Evolutionary conservation across 2,797 vertebrate species (phyloP).

Genomic region (Acanthornis magna): DNA sequence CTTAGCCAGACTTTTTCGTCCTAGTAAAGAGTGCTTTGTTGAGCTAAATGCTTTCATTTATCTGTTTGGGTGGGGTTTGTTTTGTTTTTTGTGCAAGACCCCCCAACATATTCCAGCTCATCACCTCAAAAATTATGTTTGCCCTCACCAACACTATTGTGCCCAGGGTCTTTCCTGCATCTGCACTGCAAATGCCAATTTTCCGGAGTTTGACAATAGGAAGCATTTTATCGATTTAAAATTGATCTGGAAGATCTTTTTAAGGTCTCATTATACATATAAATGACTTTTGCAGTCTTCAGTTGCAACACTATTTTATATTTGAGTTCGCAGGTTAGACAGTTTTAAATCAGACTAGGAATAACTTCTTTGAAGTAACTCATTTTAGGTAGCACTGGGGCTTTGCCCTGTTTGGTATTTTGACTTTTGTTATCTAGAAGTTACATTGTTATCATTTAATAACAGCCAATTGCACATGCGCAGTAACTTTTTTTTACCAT

Average conservation of each 20-base stretch:
- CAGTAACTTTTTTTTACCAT: constrained; percentile 25
- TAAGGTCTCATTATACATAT: background rate
- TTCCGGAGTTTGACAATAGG: background rate
- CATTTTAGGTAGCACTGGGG: background rate
- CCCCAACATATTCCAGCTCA: background rate
- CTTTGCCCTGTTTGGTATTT: constrained; percentile 5
- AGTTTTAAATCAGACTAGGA: background rate
- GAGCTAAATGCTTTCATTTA: background rate
- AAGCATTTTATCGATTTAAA: background rate
- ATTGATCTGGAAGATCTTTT: background rate
- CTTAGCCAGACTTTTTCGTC: background rate
- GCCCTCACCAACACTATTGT: background rate
- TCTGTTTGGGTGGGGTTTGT: too few relatives aligned
- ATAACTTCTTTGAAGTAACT: background rate
- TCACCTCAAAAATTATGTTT: background rate
- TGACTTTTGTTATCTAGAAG: constrained; percentile 44
- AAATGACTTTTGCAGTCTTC: background rate
- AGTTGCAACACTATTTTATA: background rate
- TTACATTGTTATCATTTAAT: constrained; percentile 31
- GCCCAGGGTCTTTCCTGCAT: background rate
- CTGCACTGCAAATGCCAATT: background rate
- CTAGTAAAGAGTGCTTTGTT: background rate
- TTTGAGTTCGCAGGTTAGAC: background rate
- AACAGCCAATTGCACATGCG: constrained; percentile 23
- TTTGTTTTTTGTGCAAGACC: background rate